phyloP scores from a whole-genome alignment of 2,888 invertebrate genomes.

The Caenorhabditis angaria region DNA sequence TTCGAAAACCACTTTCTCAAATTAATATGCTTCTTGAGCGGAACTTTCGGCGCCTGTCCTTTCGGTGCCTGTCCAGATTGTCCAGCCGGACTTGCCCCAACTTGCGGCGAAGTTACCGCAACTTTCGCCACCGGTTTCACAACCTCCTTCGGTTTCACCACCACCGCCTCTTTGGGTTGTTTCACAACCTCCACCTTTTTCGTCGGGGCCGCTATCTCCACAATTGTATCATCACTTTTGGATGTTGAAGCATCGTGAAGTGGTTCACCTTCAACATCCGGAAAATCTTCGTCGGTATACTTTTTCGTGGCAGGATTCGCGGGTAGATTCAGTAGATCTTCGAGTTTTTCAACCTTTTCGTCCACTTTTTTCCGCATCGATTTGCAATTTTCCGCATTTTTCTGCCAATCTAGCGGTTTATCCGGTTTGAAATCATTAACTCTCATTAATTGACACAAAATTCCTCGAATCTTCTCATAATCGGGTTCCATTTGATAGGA shows the following conservation, averaged over 20 bases:
- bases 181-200: too few species aligned
- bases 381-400: slow-evolving; percentile 16
- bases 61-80: too few species aligned
- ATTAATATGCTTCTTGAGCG: too few species aligned
- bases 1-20: too few species aligned
- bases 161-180: too few species aligned
- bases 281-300: slow-evolving; percentile 16
- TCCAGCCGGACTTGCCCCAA: too few species aligned
- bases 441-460: slow-evolving; percentile 27
- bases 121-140: too few species aligned
- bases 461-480: slow-evolving; percentile 24
- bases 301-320: slow-evolving; percentile 4
- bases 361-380: neutral
- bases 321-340: slow-evolving; percentile 25
- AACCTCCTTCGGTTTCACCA: too few species aligned
- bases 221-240: slow-evolving; percentile 41
- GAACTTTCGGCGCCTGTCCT: too few species aligned
- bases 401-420: slow-evolving; percentile 38
- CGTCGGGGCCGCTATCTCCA: too few species aligned
- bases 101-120: too few species aligned
- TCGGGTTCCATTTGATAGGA: slow-evolving; percentile 20
- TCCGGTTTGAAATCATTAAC: slow-evolving; percentile 19
- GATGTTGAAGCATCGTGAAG: slow-evolving; percentile 25
- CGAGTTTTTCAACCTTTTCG: too few species aligned
- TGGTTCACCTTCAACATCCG: slow-evolving; percentile 16